A percentile compares a stretch with the other conserved stretches of the same genome.
phyloP scores from a whole-genome alignment of 30 jellyfish, hydroid and myxozoan genomes.

The Morbakka virulenta region DNA sequence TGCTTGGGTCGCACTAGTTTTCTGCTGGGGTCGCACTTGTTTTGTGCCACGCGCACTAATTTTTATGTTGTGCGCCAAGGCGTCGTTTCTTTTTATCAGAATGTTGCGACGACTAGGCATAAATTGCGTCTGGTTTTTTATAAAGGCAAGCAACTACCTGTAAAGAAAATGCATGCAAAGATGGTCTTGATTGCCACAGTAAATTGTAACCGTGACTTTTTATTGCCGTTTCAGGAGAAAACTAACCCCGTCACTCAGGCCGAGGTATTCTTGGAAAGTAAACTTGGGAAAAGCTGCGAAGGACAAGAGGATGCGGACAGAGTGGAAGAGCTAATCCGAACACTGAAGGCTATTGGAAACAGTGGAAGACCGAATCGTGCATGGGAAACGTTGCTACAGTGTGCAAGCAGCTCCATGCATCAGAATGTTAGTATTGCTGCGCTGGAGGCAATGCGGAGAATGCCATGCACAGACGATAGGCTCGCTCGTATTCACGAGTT shows the following conservation, averaged over 20 bases:
- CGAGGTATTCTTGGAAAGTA: constrained; percentile 68
- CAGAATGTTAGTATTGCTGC: constrained; percentile 92
- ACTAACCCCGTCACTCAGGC: constrained; percentile 92
- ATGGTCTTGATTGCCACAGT: too few relatives aligned
- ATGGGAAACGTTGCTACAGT: constrained; percentile 59
- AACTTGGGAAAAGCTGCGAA: constrained; percentile 76
- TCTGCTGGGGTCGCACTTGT: too few relatives aligned
- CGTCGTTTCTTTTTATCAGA: too few relatives aligned
- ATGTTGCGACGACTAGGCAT: too few relatives aligned
- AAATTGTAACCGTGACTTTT: too few relatives aligned
- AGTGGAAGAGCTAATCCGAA: constrained; percentile 89
- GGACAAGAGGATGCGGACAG: constrained; percentile 82
- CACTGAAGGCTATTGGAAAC: constrained; percentile 92
- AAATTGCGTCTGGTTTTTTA: too few relatives aligned
- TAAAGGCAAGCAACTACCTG: too few relatives aligned
- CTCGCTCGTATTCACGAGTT: constrained; percentile 29
- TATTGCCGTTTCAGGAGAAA: too few relatives aligned
- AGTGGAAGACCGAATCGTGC: constrained; percentile 93
- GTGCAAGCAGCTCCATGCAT: constrained; percentile 90
- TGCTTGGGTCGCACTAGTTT: too few relatives aligned
- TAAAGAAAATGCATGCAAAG: too few relatives aligned
- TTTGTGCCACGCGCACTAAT: too few relatives aligned
- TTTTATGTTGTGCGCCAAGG: too few relatives aligned
- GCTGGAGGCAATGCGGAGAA: constrained; percentile 85
- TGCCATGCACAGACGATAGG: constrained; percentile 88